Percentiles rank a stretch among this genome's conserved stretches.
phyloP scores from a whole-genome alignment of 2,113 vertebrate genomes.

The Mesembrinibis cayennensis region DNA sequence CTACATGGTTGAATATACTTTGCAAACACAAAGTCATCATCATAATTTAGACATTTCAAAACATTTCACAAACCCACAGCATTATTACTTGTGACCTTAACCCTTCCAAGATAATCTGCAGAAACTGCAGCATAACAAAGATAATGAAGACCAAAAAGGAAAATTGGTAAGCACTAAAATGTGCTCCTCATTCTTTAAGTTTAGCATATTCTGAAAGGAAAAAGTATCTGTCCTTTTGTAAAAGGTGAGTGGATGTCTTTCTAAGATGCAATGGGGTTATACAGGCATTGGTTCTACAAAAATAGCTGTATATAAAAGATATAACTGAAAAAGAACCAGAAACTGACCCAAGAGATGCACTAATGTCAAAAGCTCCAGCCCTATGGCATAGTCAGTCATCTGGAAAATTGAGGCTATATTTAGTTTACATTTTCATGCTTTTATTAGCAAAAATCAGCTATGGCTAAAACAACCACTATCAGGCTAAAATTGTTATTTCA shows the following conservation, averaged over 20 bases:
- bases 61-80: not conserved
- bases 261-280: not conserved
- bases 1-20: not conserved
- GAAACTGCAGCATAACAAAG: not conserved
- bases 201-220: not conserved
- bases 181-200: not conserved
- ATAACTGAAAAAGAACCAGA: not conserved
- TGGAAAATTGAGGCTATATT: constrained; percentile 50
- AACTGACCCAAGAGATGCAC: not conserved
- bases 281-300: not conserved
- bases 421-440: constrained; percentile 46
- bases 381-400: constrained; percentile 40
- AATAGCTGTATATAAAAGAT: not conserved
- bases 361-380: constrained; percentile 23
- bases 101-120: not conserved
- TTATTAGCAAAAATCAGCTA: constrained; percentile 49
- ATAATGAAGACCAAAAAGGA: not conserved
- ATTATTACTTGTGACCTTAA: not conserved
- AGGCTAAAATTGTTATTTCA: constrained; percentile 24
- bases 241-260: not conserved
- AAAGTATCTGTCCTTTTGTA: not conserved
- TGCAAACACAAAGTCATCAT: not conserved
- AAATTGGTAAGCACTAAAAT: not conserved
- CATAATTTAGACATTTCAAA: constrained; percentile 35
- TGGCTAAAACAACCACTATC: not conserved